phyloP scores from a whole-genome alignment of 1,140 invertebrate species.

The Conus betulinus region DNA sequence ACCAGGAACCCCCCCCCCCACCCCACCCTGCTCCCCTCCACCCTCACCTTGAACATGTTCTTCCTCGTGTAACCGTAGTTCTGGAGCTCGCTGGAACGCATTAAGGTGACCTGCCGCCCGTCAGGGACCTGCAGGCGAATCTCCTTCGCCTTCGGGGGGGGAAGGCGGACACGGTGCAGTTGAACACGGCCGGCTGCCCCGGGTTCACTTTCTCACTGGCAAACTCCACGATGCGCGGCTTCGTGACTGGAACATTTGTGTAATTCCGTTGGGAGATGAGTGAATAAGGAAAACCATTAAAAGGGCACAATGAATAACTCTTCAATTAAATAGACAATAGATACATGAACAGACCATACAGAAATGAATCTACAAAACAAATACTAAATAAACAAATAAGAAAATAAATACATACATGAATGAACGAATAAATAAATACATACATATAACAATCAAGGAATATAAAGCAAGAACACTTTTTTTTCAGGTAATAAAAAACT shows the following conservation, averaged over 20 bases:
- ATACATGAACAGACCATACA: too few relatives aligned
- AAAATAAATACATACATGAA: too few relatives aligned
- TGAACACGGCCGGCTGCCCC: slow-evolving; percentile 63
- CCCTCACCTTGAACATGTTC: slow-evolving; percentile 59
- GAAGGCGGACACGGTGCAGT: slow-evolving; percentile 67
- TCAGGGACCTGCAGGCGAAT: slow-evolving; percentile 54
- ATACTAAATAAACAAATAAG: too few relatives aligned
- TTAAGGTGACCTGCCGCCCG: slow-evolving; percentile 48
- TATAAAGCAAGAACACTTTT: too few relatives aligned
- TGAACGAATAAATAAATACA: too few relatives aligned
- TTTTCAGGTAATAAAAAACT: too few relatives aligned
- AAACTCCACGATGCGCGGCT: slow-evolving; percentile 62
- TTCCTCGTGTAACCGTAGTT: slow-evolving; percentile 57
- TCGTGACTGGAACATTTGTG: slow-evolving; percentile 54
- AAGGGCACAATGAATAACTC: background rate
- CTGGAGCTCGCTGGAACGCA: slow-evolving; percentile 54
- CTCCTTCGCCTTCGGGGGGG: slow-evolving; percentile 62
- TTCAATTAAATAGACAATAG: background rate
- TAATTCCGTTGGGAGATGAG: background rate
- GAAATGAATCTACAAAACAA: too few relatives aligned
- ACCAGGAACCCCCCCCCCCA: background rate
- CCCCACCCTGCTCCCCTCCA: background rate
- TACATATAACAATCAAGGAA: too few relatives aligned
- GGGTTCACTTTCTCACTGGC: slow-evolving; percentile 64
- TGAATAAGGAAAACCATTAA: background rate